Base-by-base conservation (phyloP, 2,888 invertebrate genomes). In the Rhingia campestris region DNA sequence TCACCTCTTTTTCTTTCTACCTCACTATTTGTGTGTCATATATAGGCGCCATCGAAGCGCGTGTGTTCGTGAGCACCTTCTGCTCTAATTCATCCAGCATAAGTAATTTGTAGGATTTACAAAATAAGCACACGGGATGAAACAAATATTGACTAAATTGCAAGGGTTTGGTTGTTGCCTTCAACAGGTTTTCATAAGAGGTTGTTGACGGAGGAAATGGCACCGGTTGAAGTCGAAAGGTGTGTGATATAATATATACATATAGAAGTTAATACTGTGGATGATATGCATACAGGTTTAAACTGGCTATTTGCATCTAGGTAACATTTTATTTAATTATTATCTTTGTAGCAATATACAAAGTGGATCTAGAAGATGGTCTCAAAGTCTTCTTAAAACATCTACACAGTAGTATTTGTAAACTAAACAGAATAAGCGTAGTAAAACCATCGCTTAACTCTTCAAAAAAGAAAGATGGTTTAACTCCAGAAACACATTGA, bases 161-260 rank as follows among this genome's bases (percentile, higher is more conserved):
- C 82, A 74, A 84, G 74, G 82, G 79, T 74, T 74, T 69, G 69
- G 59, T 6, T 47, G 58, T 32, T 35, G 51, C 73, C 37, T 47
- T 64, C 74, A 84, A 84, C 82, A 63, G 79, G 82, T 82, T 82
- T 69, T 47, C 12, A 64, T 41, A 53, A 59, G 64, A 84, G 82
- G 82, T 84, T 84, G 74, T 79, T 84, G 79, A 74, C 73, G 69
- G 82, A 79, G 82, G 82, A 84, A 84, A 74, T 79, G 58, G 47
- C 73, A 84, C 74, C 82, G 79, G 79, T 84, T 79, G 58, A 32
- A 41, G 22, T 61, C 53, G 41, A 54, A 61, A 61, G 45, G 66
- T 75, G 75, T 75, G 56, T 58, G 49, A 63, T 70, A 64, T 47
- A 53, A 75, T 51, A 49, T 45, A 49, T 56, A n/a, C n/a, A 75